Evolutionary conservation across 1,140 invertebrate genomes (phyloP), one percentile per base, ranked within the genome.

Genomic region (Adoxophyes honmai): DNA sequence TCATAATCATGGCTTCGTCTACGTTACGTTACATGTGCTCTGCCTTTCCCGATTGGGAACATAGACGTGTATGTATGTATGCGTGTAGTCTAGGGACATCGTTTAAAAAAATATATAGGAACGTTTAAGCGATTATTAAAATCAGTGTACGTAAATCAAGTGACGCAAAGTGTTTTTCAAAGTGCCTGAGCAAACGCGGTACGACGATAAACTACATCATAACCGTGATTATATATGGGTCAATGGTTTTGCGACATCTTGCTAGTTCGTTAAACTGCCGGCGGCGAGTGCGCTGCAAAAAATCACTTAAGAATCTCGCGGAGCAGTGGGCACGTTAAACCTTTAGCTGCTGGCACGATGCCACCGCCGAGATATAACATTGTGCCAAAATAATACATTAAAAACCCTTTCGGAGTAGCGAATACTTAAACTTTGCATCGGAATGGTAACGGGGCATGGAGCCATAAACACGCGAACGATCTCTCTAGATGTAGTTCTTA

Each of bases 331-430:
- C 70, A 78, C 77, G 78, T 79, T 82, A 80, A 81, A 73, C 71
- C 75, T 82, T 82, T 72, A 75, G 70, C 60, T 53, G 70, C 64
- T 86, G 83, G 83, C 81, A 67, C 58, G 10, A 28, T 54, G 79
- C 81, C 83, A 86, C 67, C 37, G 38, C 53, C 52, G 55, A 66
- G 65, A 55, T 71, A 68, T 78, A 76, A 76, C 73, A 73, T 73
- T 73, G 72, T 78, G 76, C 78, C 75, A 81, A 80, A 82, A 80
- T 80, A 83, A 81, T 75, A 75, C 75, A 81, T 84, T 82, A 76
- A 79, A 86, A 79, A 71, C 65, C 67, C 57, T 77, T 79, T 73
- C 55, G 62, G 54, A 64, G 66, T 78, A 76, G 73, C 67, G 63
- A 75, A 80, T 68, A 72, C 55, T 66, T 60, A 65, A 62, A 69